Base-by-base conservation (phyloP, 2,888 invertebrate genomes). In the Chymomyza fuscimana region DNA sequence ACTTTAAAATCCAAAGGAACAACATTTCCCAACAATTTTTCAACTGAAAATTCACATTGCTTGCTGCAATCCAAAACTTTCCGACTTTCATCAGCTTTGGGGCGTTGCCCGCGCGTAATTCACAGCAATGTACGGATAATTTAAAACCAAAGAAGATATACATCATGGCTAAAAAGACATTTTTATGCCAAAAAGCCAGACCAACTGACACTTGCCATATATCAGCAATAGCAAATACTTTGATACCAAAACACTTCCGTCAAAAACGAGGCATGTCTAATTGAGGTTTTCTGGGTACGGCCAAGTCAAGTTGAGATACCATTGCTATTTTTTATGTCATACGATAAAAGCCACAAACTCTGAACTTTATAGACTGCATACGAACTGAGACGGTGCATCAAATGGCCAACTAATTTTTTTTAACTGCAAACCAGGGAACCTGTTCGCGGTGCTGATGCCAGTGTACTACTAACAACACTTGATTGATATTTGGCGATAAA, bases 401-500 rank as follows among this genome's bases (percentile, higher is more conserved):
- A 56, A 56, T 56, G 56, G 19, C 56, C 56, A 58, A 58, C 58
- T 58, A 58, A 58, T 58, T 58, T 58, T 15, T 15, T 5, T 54
- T 54, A 58, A 19, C 58, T 4, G 56, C 56, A 16, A 22, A 15
- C 19, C 52, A 54, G 15, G 9, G 9, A 46, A 46, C 40, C 40
- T 54, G 16, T n/a, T 54, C 16, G 54, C 19, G 16, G 16, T 51
- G 51, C 15, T 1, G 1, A 61, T 71, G 79, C 79, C 71, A 78
- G 70, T 19, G 19, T 19, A 19, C 25, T 22, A 54, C 16, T 22
- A 54, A 22, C 54, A 16, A 70, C 72, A 72, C 74, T 82, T 84
- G 83, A 84, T 82, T 82, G 83, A 83, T 83, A 88, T 77, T 87
- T 68, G 72, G 88, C 83, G 85, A 83, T 83, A 83, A 88, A 83